Evolutionary conservation across 2,888 invertebrate genomes (phyloP).

Genomic region (Dryocosmus kuriphilus): DNA sequence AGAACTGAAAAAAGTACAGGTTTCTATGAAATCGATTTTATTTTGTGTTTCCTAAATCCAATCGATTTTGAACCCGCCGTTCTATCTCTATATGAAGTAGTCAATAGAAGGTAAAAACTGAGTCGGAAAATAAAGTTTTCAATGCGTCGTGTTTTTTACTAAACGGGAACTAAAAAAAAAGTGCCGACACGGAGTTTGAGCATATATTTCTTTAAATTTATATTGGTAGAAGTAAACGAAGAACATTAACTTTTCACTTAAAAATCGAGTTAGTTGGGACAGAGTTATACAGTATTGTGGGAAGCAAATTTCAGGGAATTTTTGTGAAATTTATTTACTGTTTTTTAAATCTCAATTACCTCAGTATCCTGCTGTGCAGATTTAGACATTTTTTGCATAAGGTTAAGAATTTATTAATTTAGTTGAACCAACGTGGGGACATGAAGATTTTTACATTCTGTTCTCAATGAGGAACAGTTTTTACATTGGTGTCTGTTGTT

Average conservation of each 20-base stretch:
- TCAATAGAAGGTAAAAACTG: neutral
- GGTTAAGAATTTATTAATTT: too few relatives aligned
- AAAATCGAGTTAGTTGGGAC: neutral
- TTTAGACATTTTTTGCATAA: too few relatives aligned
- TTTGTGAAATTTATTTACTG: too few relatives aligned
- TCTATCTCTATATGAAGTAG: neutral
- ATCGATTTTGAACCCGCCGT: neutral
- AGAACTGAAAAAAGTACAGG: too few relatives aligned
- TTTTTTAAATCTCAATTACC: too few relatives aligned
- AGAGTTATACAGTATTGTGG: neutral
- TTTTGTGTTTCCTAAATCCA: neutral
- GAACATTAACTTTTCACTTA: neutral
- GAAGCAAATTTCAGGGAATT: too few relatives aligned
- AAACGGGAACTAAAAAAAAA: neutral
- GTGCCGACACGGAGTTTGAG: neutral
- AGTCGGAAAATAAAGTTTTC: neutral
- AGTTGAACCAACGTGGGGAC: too few relatives aligned
- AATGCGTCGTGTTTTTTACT: neutral
- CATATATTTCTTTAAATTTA: neutral
- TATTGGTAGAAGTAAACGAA: neutral
- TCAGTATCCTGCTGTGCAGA: too few relatives aligned
- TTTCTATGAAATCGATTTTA: neutral
- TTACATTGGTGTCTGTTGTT: too few relatives aligned
- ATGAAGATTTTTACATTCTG: too few relatives aligned
- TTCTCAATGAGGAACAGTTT: too few relatives aligned